These are phyloP conservation scores for Cisticola juncidis DNA, from an alignment of 2,113 vertebrate genomes.

Conservation along the genomic window DNA sequence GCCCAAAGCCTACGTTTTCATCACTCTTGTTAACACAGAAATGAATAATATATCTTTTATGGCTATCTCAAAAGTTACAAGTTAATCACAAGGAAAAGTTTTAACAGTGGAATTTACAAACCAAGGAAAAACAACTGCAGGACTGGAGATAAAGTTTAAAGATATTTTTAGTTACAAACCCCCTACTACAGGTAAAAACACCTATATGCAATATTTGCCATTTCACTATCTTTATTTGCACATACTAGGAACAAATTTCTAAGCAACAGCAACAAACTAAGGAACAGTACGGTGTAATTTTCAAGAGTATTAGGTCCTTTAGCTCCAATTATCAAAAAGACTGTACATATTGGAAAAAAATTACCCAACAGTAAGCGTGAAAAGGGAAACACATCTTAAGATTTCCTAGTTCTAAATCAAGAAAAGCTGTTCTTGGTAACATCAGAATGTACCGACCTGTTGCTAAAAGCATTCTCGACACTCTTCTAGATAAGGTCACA, in stretches of 20 bases:
- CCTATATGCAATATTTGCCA: not conserved
- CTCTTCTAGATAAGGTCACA: not conserved
- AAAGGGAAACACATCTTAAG: rapidly evolving
- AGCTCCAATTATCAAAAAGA: not conserved
- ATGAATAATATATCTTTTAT: not conserved
- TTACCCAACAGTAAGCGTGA: not conserved
- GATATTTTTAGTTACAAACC: not conserved
- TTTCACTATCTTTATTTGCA: not conserved
- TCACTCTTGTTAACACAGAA: not conserved
- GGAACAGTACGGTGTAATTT: not conserved
- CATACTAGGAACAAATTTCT: not conserved
- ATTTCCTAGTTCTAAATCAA: not conserved
- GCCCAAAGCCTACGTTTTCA: not conserved
- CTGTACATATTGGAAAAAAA: not conserved
- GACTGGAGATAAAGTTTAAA: not conserved
- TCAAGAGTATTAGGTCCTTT: not conserved
- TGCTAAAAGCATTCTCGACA: not conserved
- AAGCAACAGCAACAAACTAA: not conserved
- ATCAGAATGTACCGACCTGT: not conserved
- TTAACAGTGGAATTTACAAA: not conserved
- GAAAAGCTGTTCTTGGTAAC: not conserved
- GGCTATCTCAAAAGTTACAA: not conserved
- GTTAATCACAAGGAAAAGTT: not conserved
- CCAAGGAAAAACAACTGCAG: not conserved
- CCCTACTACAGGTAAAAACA: not conserved